Evolutionary conservation across 2,888 invertebrate species (phyloP).

Genomic region (Apotomis capreana): DNA sequence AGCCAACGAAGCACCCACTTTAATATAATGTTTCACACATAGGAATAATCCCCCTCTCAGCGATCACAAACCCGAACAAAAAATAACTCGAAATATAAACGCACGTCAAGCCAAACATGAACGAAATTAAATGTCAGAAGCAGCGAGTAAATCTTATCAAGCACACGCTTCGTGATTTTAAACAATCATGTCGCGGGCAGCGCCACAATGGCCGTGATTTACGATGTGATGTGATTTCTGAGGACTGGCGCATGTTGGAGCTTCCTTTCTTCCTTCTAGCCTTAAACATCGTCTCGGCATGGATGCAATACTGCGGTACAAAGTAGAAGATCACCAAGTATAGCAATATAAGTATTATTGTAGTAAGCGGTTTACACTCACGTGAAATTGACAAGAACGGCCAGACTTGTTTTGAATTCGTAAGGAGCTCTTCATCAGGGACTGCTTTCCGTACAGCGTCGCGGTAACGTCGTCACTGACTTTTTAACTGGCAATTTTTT

Average conservation of each 20-base stretch:
- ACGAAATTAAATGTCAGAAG: slow-evolving; percentile 76
- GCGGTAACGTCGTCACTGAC: no score
- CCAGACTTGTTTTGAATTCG: no score
- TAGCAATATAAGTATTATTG: no score
- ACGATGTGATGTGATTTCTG: slow-evolving; percentile 23
- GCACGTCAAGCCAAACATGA: slow-evolving; percentile 64
- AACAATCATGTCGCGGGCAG: slow-evolving; percentile 64
- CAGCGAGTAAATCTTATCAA: slow-evolving; percentile 77
- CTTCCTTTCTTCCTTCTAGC: no score
- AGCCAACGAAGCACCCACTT: not conserved
- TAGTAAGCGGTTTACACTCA: no score
- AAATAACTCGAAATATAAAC: slow-evolving; percentile 45
- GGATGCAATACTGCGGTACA: no score
- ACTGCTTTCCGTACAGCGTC: no score
- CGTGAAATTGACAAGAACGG: no score
- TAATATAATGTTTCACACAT: not conserved
- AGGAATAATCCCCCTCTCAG: slow-evolving; percentile 7
- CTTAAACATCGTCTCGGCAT: no score
- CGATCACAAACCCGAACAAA: slow-evolving; percentile 34
- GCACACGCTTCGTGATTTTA: slow-evolving; percentile 72
- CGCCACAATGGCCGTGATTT: slow-evolving; percentile 34
- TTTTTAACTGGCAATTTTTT: no score
- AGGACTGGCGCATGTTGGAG: not conserved
- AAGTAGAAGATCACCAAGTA: no score
- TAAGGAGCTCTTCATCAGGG: no score